Evolutionary conservation across 2,113 vertebrate species (phyloP).

Genomic region (Oncorhynchus nerka): DNA sequence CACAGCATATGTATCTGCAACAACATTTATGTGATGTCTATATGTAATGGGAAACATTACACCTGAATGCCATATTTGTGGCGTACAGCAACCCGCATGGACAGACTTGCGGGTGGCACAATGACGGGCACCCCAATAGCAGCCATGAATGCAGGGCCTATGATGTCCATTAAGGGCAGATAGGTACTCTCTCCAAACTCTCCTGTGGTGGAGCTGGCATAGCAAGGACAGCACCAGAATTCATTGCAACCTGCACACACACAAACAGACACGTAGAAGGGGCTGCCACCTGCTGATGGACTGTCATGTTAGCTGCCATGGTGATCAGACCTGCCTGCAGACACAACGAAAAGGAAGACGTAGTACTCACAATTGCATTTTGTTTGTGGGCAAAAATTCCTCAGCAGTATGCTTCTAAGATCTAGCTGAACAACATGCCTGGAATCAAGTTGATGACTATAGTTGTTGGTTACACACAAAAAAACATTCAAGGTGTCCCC

Average conservation of each 20-base stretch:
- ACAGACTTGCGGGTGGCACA: slow-evolving; percentile 27
- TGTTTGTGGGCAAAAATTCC: too few species aligned
- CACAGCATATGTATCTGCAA: neutral
- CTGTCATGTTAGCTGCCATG: too few species aligned
- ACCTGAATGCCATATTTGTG: slow-evolving; percentile 17
- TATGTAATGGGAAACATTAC: neutral
- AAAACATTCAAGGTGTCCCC: too few species aligned
- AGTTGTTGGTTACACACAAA: too few species aligned
- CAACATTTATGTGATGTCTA: neutral
- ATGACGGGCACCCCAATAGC: neutral
- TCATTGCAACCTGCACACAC: slow-evolving; percentile 30
- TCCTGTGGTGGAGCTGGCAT: slow-evolving; percentile 13
- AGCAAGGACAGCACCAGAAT: slow-evolving; percentile 33
- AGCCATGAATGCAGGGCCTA: neutral
- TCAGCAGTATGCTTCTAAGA: too few species aligned
- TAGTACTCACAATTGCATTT: too few species aligned
- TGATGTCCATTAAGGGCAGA: slow-evolving; percentile 28
- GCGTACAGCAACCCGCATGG: slow-evolving; percentile 14
- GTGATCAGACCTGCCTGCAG: too few species aligned
- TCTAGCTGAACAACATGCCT: too few species aligned
- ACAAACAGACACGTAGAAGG: neutral
- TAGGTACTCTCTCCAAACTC: slow-evolving; percentile 28
- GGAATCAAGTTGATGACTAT: too few species aligned
- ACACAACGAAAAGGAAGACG: too few species aligned
- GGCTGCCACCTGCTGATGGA: too few species aligned